Evolutionary conservation across 2,113 vertebrate genomes (phyloP).

Genomic region (Odontophorus gujanensis): DNA sequence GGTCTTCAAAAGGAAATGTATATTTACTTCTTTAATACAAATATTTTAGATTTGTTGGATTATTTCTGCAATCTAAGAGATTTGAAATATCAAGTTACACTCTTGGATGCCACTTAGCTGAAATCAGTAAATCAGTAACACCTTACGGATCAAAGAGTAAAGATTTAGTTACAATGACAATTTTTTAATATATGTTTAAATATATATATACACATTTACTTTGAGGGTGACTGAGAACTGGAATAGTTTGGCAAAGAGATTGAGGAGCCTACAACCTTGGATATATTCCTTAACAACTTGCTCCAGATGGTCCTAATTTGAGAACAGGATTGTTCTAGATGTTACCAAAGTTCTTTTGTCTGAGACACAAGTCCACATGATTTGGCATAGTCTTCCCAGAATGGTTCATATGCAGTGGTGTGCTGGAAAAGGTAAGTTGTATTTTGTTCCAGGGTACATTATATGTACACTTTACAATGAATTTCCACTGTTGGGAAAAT

Average conservation of each 20-base stretch:
- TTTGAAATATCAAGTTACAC: neutral
- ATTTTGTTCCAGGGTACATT: neutral
- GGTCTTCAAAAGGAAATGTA: fast-evolving
- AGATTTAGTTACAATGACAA: neutral
- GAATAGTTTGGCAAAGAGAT: neutral
- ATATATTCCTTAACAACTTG: neutral
- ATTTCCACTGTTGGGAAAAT: neutral
- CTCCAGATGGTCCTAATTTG: neutral
- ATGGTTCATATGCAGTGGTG: neutral
- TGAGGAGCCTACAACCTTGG: neutral
- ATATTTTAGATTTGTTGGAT: neutral
- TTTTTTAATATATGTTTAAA: neutral
- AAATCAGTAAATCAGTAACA: neutral
- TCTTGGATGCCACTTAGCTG: neutral
- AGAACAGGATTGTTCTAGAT: neutral
- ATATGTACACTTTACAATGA: neutral
- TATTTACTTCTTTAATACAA: neutral
- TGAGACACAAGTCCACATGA: neutral
- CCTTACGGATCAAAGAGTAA: neutral
- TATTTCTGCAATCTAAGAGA: neutral
- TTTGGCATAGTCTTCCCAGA: neutral
- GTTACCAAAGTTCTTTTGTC: neutral
- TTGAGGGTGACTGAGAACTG: neutral
- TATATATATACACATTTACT: neutral
- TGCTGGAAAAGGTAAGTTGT: neutral